These are phyloP conservation scores for Papilio glaucus DNA, from an alignment of 1,140 invertebrate genomes.

Conservation along the genomic window DNA sequence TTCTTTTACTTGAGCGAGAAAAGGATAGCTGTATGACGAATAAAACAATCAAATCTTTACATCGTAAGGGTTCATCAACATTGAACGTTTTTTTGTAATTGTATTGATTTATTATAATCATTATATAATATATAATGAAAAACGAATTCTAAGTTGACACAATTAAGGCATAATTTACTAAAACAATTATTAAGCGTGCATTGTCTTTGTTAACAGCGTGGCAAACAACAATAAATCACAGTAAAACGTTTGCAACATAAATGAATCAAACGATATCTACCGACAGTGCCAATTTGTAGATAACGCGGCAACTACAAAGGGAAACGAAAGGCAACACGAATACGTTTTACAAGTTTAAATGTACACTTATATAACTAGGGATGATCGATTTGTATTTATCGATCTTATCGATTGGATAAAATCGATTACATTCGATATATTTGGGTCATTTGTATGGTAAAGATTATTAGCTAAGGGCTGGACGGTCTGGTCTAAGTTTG, in stretches of 20 bases:
- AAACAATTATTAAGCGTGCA: neutral
- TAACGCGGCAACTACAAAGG: neutral
- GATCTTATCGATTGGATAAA: neutral
- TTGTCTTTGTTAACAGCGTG: neutral
- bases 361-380: neutral
- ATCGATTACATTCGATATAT: neutral
- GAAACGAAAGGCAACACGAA: neutral
- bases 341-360: neutral
- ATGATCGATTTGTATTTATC: neutral
- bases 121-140: neutral
- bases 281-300: neutral
- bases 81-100: no score
- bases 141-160: neutral
- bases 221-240: conserved; percentile 10
- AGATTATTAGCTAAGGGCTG: no score
- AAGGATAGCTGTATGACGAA: neutral
- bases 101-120: no score
- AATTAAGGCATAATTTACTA: neutral
- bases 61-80: neutral
- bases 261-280: conserved; percentile 23
- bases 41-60: neutral
- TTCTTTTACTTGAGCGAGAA: neutral
- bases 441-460: neutral
- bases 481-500: no score
- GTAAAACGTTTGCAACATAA: conserved; percentile 12